Base-by-base conservation (phyloP, 2,113 vertebrate genomes). In the Gorsachius goisagi region DNA sequence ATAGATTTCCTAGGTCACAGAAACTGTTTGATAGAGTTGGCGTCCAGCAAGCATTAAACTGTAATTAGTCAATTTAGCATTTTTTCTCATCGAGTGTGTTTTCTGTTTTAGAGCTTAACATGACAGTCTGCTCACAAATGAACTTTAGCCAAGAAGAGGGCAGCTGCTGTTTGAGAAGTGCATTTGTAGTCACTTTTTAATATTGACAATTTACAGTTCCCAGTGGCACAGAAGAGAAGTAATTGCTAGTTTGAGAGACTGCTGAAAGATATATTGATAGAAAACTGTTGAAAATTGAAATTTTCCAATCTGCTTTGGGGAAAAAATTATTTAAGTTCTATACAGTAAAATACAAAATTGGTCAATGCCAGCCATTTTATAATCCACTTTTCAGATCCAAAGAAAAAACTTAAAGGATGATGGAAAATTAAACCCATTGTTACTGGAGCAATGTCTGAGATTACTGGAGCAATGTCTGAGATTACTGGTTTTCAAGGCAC, bases 151-250 rank as follows among this genome's bases (percentile, higher is more conserved):
- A 44, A 91, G 64, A 74, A 89, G 47, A 93, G 44, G 20, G 16
- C 23, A 93, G 71, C 32, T 90, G 41, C 68, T 59, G 10, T 92
- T 93, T 76, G 47, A 86, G 85, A 93, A 92, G 52, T 83, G 41
- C 16, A 6, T 91, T 91, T 69, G 18, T 71, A 84, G 27, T 75
- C 53, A 66, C 26, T 67, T 88, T 78, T 63, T 80, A 86, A 44
- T 41, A 87, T 80, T 79, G 78, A 89, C 73, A 77, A 86, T 93
- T 75, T 91, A 73, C 32, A 15, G 80, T 94, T 97, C 37, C 73
- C 77, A 94, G 33, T 52, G 15, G 12, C 69, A 75, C 19, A 75
- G 39, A 95, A 91, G 47, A 72, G 15, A 93, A 94, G 77, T 75
- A 35, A 44, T 50, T 94, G 52, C 22, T 89, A 56, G 10, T 55